Conservation (phyloP, 1,140 invertebrate species). For the Triops cancriformis region DNA sequence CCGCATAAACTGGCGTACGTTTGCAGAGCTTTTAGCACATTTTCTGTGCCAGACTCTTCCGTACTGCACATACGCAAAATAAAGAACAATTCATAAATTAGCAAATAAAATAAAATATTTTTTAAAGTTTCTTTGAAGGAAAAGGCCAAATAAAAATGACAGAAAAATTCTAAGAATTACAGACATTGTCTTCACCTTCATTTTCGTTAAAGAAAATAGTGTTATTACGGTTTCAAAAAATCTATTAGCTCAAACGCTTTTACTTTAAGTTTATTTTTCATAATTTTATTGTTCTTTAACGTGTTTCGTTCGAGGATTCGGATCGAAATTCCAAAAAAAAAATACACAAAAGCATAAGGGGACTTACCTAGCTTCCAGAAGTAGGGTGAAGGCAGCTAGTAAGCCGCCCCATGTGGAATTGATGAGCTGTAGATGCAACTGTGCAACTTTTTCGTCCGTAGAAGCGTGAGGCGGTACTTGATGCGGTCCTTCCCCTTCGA, state of each 20-base stretch:
- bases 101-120: too few species aligned
- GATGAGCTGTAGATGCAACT: conserved; percentile 65
- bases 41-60: conserved; percentile 80
- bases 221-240: too few species aligned
- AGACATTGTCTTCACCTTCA: too few species aligned
- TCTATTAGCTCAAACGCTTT: too few species aligned
- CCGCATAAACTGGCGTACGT: conserved; percentile 74
- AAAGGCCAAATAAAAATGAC: too few species aligned
- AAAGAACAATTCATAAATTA: conserved; percentile 31
- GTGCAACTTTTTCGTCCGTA: conserved; percentile 41
- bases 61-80: conserved; percentile 48
- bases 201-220: too few species aligned
- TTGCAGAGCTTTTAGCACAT: conserved; percentile 82
- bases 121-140: too few species aligned
- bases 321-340: too few species aligned
- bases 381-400: conserved; percentile 75
- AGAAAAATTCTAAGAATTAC: conserved; percentile 16
- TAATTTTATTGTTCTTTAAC: too few species aligned
- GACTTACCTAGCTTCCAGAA: conserved; percentile 77
- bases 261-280: too few species aligned
- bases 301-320: too few species aligned
- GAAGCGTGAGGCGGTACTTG: conserved; percentile 21
- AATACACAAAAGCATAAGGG: conserved; percentile 16
- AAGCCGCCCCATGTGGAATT: conserved; percentile 93
- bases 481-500: conserved; percentile 32